Percentiles rank a stretch among this genome's conserved stretches.
phyloP scores from a whole-genome alignment of 2,888 invertebrate genomes.

The Trisateles emortualis region DNA sequence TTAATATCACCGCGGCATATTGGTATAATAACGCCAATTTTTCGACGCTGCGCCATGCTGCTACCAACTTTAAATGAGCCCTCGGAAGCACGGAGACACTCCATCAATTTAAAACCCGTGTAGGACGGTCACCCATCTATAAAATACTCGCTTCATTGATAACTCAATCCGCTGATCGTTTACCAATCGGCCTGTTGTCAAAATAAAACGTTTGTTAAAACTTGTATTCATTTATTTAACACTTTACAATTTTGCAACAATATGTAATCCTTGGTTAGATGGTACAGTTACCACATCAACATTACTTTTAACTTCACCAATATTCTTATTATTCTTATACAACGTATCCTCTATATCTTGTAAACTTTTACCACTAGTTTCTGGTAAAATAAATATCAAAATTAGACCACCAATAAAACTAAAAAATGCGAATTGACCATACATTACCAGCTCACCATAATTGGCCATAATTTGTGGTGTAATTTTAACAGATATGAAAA shows the following conservation, averaged over 20 bases:
- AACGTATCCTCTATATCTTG: slow-evolving; percentile 87
- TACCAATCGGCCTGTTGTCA: too few species aligned
- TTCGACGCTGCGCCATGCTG: too few species aligned
- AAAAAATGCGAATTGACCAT: slow-evolving; percentile 50
- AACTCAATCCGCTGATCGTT: too few species aligned
- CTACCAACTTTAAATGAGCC: too few species aligned
- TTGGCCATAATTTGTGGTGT: slow-evolving; percentile 54
- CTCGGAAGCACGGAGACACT: too few species aligned
- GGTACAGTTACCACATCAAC: background rate
- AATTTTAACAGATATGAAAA: slow-evolving; percentile 61
- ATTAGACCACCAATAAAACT: slow-evolving; percentile 48
- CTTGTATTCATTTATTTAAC: too few species aligned
- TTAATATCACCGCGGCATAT: too few species aligned
- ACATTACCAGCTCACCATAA: slow-evolving; percentile 57
- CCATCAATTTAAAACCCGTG: too few species aligned
- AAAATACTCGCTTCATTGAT: too few species aligned
- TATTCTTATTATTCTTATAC: slow-evolving; percentile 35
- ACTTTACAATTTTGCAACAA: background rate
- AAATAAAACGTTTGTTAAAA: too few species aligned
- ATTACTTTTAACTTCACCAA: background rate
- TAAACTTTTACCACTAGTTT: slow-evolving; percentile 88
- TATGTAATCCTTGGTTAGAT: background rate
- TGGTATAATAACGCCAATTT: too few species aligned
- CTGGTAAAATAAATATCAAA: slow-evolving; percentile 60
- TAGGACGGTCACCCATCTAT: too few species aligned